Conservation (phyloP, 2,797 vertebrate species). For the Melanotaenia trifasciata region DNA sequence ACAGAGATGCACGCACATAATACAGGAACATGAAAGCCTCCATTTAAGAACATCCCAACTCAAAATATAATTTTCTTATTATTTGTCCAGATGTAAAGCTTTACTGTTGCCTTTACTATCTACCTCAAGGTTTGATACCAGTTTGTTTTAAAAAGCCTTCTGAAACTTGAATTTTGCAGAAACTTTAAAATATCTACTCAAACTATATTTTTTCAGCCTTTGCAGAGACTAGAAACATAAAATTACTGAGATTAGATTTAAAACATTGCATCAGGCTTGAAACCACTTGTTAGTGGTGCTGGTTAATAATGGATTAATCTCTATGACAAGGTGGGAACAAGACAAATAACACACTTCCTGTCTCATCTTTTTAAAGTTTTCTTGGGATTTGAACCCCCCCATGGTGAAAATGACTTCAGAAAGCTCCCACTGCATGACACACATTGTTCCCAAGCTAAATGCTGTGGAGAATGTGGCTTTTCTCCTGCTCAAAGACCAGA, state of each 20-base stretch:
- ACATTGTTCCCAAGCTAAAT: background rate
- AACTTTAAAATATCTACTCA: too few relatives aligned
- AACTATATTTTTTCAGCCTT: too few relatives aligned
- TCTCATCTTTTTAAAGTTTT: background rate
- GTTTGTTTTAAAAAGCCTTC: too few relatives aligned
- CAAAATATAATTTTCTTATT: too few relatives aligned
- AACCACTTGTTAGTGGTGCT: background rate
- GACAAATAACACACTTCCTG: background rate
- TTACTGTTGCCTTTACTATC: too few relatives aligned
- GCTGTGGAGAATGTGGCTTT: background rate
- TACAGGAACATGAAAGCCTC: too few relatives aligned
- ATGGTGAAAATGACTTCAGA: constrained; percentile 28
- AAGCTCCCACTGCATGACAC: constrained; percentile 1
- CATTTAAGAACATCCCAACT: too few relatives aligned
- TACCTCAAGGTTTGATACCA: too few relatives aligned
- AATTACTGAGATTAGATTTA: background rate
- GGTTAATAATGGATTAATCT: background rate
- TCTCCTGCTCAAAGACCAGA: background rate
- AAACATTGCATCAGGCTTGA: background rate
- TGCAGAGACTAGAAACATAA: too few relatives aligned
- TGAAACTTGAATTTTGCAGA: too few relatives aligned
- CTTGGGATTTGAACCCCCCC: constrained; percentile 4
- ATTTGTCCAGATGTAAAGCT: too few relatives aligned
- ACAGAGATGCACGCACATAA: too few relatives aligned
- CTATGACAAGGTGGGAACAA: background rate